These are phyloP conservation scores for Hirundichthys speculiger DNA, from an alignment of 2,113 vertebrate species.

Conservation along the genomic window DNA sequence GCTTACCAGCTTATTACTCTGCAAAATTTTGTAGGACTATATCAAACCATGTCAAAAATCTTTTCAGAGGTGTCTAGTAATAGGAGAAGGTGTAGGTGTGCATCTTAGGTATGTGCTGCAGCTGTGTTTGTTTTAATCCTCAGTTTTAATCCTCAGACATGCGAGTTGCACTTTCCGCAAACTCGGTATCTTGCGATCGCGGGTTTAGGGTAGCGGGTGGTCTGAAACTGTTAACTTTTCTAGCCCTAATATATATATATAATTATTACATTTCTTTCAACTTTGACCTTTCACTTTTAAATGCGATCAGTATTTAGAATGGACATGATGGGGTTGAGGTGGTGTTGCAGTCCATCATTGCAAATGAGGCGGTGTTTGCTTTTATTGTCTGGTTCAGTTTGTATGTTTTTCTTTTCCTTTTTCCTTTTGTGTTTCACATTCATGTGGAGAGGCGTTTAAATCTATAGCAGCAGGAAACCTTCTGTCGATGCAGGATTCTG, in stretches of 20 bases:
- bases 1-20: conserved; percentile 61
- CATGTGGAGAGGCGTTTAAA: conserved; percentile 45
- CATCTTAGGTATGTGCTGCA: conserved; percentile 12
- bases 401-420: neutral
- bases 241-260: too few relatives aligned
- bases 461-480: conserved; percentile 41
- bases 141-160: too few relatives aligned
- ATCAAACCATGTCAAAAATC: conserved; percentile 45
- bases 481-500: neutral
- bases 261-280: conserved; percentile 25
- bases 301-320: conserved; percentile 59
- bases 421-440: conserved; percentile 13
- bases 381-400: too few relatives aligned
- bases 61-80: conserved; percentile 29
- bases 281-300: conserved; percentile 45
- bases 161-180: too few relatives aligned
- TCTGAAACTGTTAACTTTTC: conserved; percentile 7
- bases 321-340: conserved; percentile 37
- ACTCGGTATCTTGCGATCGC: too few relatives aligned
- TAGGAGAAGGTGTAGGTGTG: conserved; percentile 44
- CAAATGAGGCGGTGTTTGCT: conserved; percentile 49
- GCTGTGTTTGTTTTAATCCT: conserved; percentile 21
- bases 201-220: too few relatives aligned
- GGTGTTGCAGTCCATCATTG: conserved; percentile 54
- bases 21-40: conserved; percentile 45